Evolutionary conservation across 2,113 vertebrate species (phyloP), one percentile per base, ranked within the genome.

Genomic region (Synchiropus splendidus): DNA sequence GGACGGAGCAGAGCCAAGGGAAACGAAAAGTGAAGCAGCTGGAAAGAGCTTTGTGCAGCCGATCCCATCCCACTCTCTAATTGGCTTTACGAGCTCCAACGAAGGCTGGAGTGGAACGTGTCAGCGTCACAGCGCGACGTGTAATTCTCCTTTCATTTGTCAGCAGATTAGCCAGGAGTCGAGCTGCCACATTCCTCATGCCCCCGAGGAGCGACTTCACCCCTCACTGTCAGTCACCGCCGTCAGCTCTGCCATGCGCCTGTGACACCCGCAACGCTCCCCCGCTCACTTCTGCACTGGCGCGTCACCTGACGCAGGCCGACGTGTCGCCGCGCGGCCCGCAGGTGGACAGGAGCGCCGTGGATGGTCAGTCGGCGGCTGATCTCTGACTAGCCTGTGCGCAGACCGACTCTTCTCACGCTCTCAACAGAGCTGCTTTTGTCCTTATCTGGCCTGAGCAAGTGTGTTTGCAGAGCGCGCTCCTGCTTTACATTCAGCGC

Each of bases 401-500:
- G n/a, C n/a, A n/a, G n/a, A n/a, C n/a, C n/a, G n/a, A 27, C 21
- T 27, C 21, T 27, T 27, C 21, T 27, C 21, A 27, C 21, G 21
- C 21, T 27, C 21, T 8, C 21, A 27, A 27, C 21, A 27, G 21
- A 8, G 21, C 21, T 4, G 21, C 42, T 17, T 41, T 12, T 61
- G 62, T 80, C 54, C 55, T 63, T 14, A 65, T 58, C 57, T 58
- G 49, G 16, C 38, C 48, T 6, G 4, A 27, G 21, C 21, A 27
- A 27, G 21, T 8, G 21, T 27, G 21, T 27, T 27, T 39, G 1
- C 36, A 35, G 35, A 39, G 53, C 59, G 64, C 15, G 51, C 38
- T 48, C 1, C 59, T 64, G 66, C 61, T 78, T 74, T 58, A 60
- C 64, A 73, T 77, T 60, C 57, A 39, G 48, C 18, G n/a, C 15